phyloP scores from a whole-genome alignment of 2,113 vertebrate species.

The Pelecanus crispus region DNA sequence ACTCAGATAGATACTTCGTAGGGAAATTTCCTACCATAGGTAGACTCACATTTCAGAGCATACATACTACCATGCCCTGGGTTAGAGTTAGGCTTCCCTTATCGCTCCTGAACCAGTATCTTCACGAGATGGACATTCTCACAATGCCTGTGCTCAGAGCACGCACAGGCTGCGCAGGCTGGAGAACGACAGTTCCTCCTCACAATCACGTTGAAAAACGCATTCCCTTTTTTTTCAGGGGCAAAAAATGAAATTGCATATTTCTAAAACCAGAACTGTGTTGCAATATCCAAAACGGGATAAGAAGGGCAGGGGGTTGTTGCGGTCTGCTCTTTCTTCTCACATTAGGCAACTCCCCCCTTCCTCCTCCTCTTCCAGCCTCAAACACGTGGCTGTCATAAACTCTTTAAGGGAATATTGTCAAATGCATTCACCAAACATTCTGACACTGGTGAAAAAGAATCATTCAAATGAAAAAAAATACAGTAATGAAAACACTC shows the following conservation, averaged over 20 bases:
- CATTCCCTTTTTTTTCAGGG: background rate
- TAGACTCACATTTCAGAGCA: background rate
- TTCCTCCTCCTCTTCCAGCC: background rate
- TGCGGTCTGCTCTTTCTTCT: background rate
- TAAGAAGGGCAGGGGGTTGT: background rate
- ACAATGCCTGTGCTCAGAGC: accelerated
- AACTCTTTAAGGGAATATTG: background rate
- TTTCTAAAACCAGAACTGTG: background rate
- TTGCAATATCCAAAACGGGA: background rate
- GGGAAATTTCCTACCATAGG: background rate
- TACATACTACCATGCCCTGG: accelerated
- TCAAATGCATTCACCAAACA: background rate
- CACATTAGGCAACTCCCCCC: background rate
- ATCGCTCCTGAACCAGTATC: background rate
- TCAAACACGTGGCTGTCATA: background rate
- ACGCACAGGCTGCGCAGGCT: background rate
- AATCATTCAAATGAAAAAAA: background rate
- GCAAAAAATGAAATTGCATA: accelerated
- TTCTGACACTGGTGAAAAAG: background rate
- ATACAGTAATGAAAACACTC: background rate
- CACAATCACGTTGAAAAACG: background rate
- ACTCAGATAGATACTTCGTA: background rate
- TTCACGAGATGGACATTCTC: background rate
- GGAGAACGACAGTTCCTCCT: background rate
- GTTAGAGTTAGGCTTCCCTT: background rate